Evolutionary conservation across 2,113 vertebrate genomes (phyloP), one percentile per base, ranked within the genome.

Genomic region (Barnardius zonarius): DNA sequence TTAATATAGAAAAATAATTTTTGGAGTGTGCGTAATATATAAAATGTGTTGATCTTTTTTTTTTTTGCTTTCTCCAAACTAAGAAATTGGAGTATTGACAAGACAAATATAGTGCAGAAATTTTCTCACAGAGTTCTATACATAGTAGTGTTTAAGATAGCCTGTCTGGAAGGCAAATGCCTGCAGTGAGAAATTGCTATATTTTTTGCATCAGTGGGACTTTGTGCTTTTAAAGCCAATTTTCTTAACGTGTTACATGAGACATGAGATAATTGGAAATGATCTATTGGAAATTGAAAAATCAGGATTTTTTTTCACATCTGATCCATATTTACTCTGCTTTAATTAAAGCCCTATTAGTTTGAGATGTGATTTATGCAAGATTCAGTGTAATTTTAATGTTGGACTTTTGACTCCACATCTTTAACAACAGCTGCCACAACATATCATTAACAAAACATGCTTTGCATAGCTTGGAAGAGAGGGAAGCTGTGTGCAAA

Each of bases 401-500:
- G 90, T 86, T 81, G 35, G 68, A 88, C 82, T 90, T 96, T 48
- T 75, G 76, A 82, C 57, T 92, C 43, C 19, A 68, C 11, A 27
- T 92, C 49, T 90, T 77, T 78, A 94, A n/a, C 35, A 77, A 84
- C 17, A 83, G 83, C 48, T 96, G 86, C 35, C 51, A 78, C 15
- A 63, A 31, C 37, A 49, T 90, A 86, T 94, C 85, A 78, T 68
- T 92, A 96, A 39, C 27, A 70, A 96, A 91, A 70, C 46, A 72
- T 44, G 23, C 22, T 96, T 94, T 63, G 39, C 70, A 13, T 83
- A 70, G 19, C 69, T 88, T 74, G 44, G 16, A 67, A 84, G 72
- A 72, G 33, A 90, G 20, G 19, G 41, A 77, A 83, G 39, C 28
- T 57, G 19, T 43, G 14, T 30, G 11, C 23, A 86, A 72, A 82